These are phyloP conservation scores for Phrynocephalus forsythii DNA, from an alignment of 2,797 vertebrate species.

Conservation along the genomic window DNA sequence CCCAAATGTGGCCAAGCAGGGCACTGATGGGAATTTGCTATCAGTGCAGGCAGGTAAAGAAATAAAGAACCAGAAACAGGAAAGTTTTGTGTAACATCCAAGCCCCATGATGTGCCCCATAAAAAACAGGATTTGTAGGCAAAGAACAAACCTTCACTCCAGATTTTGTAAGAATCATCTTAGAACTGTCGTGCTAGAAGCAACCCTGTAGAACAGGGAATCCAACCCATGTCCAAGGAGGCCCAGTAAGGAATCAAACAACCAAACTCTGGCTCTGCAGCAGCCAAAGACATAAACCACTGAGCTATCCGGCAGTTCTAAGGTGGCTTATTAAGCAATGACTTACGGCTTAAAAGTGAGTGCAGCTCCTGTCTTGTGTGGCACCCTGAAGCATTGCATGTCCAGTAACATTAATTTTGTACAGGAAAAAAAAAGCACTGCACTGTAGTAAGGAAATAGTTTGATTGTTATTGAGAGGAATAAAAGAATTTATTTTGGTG, in stretches of 20 bases:
- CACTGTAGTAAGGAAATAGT: slow-evolving; percentile 37
- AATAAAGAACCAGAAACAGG: not conserved
- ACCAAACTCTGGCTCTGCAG: no score
- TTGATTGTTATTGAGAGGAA: slow-evolving; percentile 51
- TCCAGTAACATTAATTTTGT: slow-evolving; percentile 62
- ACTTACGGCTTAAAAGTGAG: not conserved
- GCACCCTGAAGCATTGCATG: slow-evolving; percentile 56
- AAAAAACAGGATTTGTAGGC: not conserved
- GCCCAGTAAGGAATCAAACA: no score
- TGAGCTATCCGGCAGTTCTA: no score
- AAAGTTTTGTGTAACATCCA: not conserved
- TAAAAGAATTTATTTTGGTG: slow-evolving; percentile 70
- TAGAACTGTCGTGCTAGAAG: no score
- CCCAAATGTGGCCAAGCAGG: not conserved
- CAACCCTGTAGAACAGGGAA: no score
- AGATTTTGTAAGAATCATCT: no score
- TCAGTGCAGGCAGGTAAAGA: not conserved
- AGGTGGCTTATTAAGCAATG: not conserved
- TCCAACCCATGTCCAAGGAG: no score
- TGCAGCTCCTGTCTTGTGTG: slow-evolving; percentile 9
- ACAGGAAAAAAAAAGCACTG: slow-evolving; percentile 35
- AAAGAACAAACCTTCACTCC: not conserved
- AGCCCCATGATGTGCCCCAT: not conserved
- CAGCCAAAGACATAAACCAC: no score
- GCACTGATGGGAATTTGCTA: not conserved